Base-by-base conservation (phyloP, 2,797 vertebrate genomes). In the Kryptolebias ocellatus region DNA sequence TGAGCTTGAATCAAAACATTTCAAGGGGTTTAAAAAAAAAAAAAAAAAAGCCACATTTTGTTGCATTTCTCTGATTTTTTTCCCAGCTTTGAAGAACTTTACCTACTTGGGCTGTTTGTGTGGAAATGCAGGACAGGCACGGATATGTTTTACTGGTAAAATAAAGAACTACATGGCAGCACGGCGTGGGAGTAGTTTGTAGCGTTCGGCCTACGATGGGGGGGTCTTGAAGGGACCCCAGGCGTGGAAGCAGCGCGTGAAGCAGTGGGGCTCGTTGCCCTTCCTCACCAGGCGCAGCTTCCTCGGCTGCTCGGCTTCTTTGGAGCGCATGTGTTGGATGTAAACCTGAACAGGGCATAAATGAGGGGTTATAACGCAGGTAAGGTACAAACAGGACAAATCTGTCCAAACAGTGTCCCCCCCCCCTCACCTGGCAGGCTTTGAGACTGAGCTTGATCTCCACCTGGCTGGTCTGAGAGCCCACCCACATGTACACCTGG, bases 401-500 rank as follows among this genome's bases (percentile, higher is more conserved):
- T 53, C 5, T 34, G 34, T 9, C 34, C 2, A 34, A 42, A 42
- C 11, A 4, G 11, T 42, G 39, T 42, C 20, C n/a, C 3, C 20
- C 20, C 6, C 20, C 0, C 39, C 87, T 91, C 66, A 99, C 98
- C 96, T 99, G 97, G 86, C 97, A 99, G 0, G 97, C 97, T 87
- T 99, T 99, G 69, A 99, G 94, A 78, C 98, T 98, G 37, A 99
- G 92, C 82, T 99, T 99, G 87, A 99, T 99, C 89, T 98, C 98
- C 86, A 99, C 98, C 80, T 99, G 98, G 90, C 98, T 99, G 53
- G 97, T 99, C 92, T 99, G 98, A 16, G 94, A 95, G 29, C 98
- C 98, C 4, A 99, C 98, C 98, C 98, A 99, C 98, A 99, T 99
- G 87, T 99, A 99, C 68, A 99, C 98, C 98, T 99, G 90, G 0